A percentile compares a stretch with the other conserved stretches of the same genome.
Conservation (phyloP, 2,113 vertebrate species). For the Benthochromis sp. region DNA sequence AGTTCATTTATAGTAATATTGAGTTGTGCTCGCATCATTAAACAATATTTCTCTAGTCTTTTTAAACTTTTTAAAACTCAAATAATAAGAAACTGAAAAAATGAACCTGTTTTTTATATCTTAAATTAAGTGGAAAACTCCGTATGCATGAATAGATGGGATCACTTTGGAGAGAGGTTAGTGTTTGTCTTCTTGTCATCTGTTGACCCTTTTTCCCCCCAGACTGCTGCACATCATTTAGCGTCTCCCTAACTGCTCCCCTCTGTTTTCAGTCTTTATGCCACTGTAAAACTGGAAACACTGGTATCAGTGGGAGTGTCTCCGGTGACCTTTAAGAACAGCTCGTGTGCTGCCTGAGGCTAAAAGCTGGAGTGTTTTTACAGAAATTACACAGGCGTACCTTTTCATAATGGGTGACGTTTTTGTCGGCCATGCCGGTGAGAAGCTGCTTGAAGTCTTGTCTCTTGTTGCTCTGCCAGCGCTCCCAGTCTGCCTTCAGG, state of each 20-base stretch:
- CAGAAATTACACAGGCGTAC: constrained; percentile 49
- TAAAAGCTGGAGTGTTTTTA: not conserved
- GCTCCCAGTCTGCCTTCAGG: constrained; percentile 96
- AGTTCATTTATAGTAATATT: not conserved
- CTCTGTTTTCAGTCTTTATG: not conserved
- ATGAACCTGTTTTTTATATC: not conserved
- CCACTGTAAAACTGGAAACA: not conserved
- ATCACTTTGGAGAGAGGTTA: not conserved
- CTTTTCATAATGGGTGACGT: constrained; percentile 95
- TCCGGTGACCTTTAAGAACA: not conserved
- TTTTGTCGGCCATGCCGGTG: constrained; percentile 90
- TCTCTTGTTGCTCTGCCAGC: constrained; percentile 94
- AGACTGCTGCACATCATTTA: not conserved
- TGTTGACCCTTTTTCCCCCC: not conserved
- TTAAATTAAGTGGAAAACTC: not conserved
- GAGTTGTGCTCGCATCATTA: not conserved
- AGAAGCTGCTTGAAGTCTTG: constrained; percentile 95
- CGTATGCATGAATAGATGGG: not conserved
- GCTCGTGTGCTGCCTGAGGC: not conserved
- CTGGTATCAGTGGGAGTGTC: not conserved
- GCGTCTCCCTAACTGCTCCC: not conserved
- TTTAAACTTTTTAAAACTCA: not conserved
- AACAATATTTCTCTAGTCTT: not conserved
- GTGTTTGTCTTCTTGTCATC: not conserved
- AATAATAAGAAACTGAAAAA: not conserved